Percentiles rank a stretch among this genome's conserved stretches.
These are phyloP conservation scores for Stercorarius parasiticus DNA, from an alignment of 2,113 vertebrate species.

Conservation along the genomic window DNA sequence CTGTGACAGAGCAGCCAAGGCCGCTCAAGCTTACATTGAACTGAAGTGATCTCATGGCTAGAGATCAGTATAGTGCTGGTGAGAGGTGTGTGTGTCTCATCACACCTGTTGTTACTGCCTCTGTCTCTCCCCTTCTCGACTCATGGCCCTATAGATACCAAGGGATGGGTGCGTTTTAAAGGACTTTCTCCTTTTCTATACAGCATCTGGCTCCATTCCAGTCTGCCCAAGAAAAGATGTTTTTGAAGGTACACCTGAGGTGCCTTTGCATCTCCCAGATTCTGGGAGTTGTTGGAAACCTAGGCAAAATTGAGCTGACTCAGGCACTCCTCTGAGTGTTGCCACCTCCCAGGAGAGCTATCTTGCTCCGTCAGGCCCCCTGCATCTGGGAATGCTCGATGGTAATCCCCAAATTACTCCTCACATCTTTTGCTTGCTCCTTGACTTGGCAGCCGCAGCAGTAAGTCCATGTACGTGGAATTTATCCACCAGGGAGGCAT, in stretches of 20 bases:
- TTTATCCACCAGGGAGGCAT: neutral
- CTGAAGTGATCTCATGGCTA: neutral
- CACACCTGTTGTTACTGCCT: neutral
- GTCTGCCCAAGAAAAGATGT: neutral
- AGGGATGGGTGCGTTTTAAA: neutral
- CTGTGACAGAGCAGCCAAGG: neutral
- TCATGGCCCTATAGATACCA: neutral
- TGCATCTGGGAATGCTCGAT: neutral
- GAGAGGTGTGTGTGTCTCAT: neutral
- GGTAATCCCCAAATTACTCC: neutral
- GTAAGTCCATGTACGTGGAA: accelerated
- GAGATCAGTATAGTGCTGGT: neutral
- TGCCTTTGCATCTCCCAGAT: neutral
- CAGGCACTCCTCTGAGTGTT: neutral
- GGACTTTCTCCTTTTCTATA: neutral
- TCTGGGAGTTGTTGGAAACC: neutral
- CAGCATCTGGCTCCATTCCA: neutral
- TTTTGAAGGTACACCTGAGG: neutral
- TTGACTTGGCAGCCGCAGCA: neutral
- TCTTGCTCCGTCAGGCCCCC: neutral
- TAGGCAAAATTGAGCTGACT: neutral
- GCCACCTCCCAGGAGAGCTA: neutral
- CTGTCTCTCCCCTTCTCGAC: neutral
- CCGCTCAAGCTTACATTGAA: neutral
- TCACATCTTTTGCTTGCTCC: neutral